These are phyloP conservation scores for Plectus sambesii DNA, from an alignment of 1,140 invertebrate species.

Conservation along the genomic window DNA sequence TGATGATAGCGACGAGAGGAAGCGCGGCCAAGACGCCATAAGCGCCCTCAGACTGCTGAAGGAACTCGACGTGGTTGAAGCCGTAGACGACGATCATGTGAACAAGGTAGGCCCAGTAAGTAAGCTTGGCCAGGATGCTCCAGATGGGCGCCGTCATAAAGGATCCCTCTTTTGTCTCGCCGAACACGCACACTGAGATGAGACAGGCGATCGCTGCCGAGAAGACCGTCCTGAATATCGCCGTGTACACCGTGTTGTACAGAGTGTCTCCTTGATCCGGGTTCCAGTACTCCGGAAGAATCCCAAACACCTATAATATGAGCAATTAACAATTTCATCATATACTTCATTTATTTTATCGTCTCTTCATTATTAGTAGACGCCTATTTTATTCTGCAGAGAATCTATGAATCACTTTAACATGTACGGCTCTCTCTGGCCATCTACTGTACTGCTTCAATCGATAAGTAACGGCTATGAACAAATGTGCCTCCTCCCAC, in stretches of 20 bases:
- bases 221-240: conserved; percentile 37
- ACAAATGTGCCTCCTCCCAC: too few relatives aligned
- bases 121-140: conserved; percentile 34
- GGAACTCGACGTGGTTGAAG: conserved; percentile 33
- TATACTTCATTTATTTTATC: too few relatives aligned
- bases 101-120: conserved; percentile 38
- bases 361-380: too few relatives aligned
- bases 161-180: too few relatives aligned
- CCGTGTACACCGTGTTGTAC: conserved; percentile 44
- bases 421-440: too few relatives aligned
- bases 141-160: too few relatives aligned
- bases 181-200: conserved; percentile 21
- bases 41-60: conserved; percentile 29
- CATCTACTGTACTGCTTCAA: too few relatives aligned
- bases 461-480: too few relatives aligned
- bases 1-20: conserved; percentile 32
- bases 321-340: too few relatives aligned
- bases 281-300: conserved; percentile 44
- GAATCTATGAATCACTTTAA: too few relatives aligned
- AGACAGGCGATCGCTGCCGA: conserved; percentile 30
- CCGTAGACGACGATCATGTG: conserved; percentile 42
- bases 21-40: conserved; percentile 27
- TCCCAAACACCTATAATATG: too few relatives aligned
- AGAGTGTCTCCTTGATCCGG: conserved; percentile 37
- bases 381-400: too few relatives aligned